Conservation (phyloP, 2,113 vertebrate genomes). For the Noctilio leporinus region DNA sequence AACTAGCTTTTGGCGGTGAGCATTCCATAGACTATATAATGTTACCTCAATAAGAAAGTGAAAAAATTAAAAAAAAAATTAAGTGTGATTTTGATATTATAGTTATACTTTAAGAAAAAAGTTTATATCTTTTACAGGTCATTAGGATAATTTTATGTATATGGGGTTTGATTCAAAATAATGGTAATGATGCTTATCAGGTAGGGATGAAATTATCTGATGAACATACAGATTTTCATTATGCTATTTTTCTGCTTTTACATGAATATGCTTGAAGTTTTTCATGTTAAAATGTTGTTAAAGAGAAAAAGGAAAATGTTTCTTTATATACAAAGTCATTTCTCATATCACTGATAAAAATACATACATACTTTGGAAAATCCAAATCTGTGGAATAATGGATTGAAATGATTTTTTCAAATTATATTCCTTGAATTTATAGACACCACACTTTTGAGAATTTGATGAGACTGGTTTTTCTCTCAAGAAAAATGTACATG, state of each 20-base stretch:
- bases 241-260: not conserved
- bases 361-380: not conserved
- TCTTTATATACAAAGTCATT: not conserved
- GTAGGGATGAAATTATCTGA: not conserved
- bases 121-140: not conserved
- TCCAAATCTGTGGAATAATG: not conserved
- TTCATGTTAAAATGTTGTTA: not conserved
- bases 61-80: not conserved
- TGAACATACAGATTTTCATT: not conserved
- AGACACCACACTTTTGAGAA: not conserved
- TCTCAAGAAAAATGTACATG: not conserved
- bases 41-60: not conserved
- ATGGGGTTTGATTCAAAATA: not conserved
- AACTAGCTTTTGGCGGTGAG: not conserved
- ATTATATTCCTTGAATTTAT: not conserved
- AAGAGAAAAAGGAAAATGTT: not conserved
- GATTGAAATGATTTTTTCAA: not conserved
- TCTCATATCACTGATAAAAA: not conserved
- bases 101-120: not conserved
- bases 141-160: conserved; percentile 16
- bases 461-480: conserved; percentile 1
- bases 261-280: not conserved
- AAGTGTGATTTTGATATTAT: not conserved
- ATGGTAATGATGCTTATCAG: not conserved
- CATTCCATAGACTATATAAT: not conserved